A percentile compares a stretch with the other conserved stretches of the same genome.
phyloP scores from a whole-genome alignment of 2,797 vertebrate species.

The Salarias fasciatus region DNA sequence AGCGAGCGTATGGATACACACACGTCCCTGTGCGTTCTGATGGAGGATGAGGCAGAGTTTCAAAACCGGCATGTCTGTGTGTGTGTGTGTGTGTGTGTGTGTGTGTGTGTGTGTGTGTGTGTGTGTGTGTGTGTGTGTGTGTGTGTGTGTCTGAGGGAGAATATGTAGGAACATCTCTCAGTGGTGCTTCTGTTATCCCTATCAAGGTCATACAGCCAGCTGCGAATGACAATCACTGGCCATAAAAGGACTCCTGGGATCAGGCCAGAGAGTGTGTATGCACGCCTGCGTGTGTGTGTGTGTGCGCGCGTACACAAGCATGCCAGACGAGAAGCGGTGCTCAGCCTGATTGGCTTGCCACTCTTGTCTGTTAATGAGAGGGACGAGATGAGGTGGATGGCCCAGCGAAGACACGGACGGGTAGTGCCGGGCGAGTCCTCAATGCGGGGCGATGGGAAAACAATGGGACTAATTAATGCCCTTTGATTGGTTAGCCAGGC shows the following conservation, averaged over 20 bases:
- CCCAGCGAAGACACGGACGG: conserved; percentile 9
- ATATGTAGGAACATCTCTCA: conserved; percentile 30
- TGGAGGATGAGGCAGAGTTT: conserved; percentile 12
- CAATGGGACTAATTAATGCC: conserved; percentile 52
- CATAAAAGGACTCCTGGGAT: conserved; percentile 53
- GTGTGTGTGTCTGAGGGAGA: neutral
- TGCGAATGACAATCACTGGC: conserved; percentile 67
- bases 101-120: too few relatives aligned
- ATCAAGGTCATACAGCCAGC: conserved; percentile 64
- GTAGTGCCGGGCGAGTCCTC: conserved; percentile 20
- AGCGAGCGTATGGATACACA: neutral
- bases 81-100: too few relatives aligned
- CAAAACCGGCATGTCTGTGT: neutral
- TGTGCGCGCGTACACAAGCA: neutral
- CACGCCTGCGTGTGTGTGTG: conserved; percentile 7
- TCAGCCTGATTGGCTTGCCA: conserved; percentile 47
- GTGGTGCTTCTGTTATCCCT: conserved; percentile 51
- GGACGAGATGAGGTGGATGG: conserved; percentile 17
- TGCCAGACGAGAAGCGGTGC: conserved; percentile 17
- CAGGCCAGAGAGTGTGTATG: conserved; percentile 6
- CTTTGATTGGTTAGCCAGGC: conserved; percentile 49
- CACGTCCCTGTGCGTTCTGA: conserved; percentile 19
- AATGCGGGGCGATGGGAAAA: conserved; percentile 34
- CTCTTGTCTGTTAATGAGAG: conserved; percentile 47
- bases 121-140: too few relatives aligned